Evolutionary conservation across 2,113 vertebrate genomes (phyloP), one percentile per base, ranked within the genome.

Genomic region (Indicator indicator): DNA sequence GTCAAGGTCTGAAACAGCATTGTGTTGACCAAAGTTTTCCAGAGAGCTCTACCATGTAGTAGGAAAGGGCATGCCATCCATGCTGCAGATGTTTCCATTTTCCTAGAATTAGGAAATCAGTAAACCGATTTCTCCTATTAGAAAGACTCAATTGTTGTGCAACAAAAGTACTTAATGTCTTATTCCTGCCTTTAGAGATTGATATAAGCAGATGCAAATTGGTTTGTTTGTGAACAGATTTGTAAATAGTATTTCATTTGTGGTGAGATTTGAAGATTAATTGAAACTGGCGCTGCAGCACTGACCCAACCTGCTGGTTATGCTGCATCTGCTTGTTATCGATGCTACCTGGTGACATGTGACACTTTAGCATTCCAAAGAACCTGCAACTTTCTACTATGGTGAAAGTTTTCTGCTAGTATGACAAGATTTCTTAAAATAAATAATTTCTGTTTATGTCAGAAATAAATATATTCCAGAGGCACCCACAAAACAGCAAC

Each of bases 271-370:
- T 65, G n/a, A 74, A 24, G 27, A 5, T 2, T n/a, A 71, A 38
- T 4, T 54, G 30, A 79, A 44, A 33, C 11, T 0, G 0, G 8
- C 42, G 62, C 16, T 16, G 69, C 24, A 59, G 23, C 0, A 2
- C 44, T 64, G 84, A 50, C 33, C 33, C 30, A 48, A 28, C 32
- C 42, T 74, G 56, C 16, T 28, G 44, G 19, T 44, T 16, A 13
- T 17, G 46, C 75, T 68, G 30, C 33, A 14, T 18, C 44, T 91
- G 54, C 42, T 60, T 1, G 1, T 23, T 38, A 10, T 27, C 2
- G 2, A 30, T 6, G 5, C 9, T 55, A 21, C 24, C 13, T 68
- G 14, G 6, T 54, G 9, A 1, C 2, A 9, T 27, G 12, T 58
- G 19, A 46, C 9, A 6, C n/a, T 74, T 86, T 8, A 16, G 36